These are phyloP conservation scores for Pycnonotus jocosus DNA, from an alignment of 2,113 vertebrate species.

Conservation along the genomic window DNA sequence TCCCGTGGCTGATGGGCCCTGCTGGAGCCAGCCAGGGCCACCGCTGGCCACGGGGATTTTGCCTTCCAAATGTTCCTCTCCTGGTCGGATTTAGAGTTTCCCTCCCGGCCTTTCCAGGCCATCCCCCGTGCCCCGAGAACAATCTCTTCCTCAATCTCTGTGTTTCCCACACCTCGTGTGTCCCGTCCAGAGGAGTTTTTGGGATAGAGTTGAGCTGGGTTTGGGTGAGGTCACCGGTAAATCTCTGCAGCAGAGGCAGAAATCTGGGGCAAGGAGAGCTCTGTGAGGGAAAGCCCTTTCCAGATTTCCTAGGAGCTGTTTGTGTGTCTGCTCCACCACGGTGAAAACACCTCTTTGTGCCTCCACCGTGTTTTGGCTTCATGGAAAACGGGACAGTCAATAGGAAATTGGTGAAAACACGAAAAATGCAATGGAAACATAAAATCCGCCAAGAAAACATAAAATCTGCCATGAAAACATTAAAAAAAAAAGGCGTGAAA, in stretches of 20 bases:
- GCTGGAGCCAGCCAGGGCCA: background rate
- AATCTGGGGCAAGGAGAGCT: background rate
- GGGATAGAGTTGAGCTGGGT: background rate
- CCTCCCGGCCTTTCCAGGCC: background rate
- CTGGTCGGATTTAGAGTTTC: background rate
- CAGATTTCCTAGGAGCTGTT: background rate
- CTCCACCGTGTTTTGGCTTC: background rate
- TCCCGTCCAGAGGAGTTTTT: background rate
- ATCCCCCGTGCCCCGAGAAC: background rate
- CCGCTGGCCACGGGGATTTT: background rate
- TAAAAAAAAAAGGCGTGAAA: background rate
- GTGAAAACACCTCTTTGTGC: fast-evolving
- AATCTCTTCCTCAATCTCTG: background rate
- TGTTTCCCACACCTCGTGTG: fast-evolving
- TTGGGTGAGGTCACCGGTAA: background rate
- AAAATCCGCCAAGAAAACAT: background rate
- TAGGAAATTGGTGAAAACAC: background rate
- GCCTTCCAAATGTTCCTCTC: background rate
- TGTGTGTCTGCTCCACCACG: background rate
- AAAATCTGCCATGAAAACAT: background rate
- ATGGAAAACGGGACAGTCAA: fast-evolving
- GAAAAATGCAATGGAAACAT: background rate
- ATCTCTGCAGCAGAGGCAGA: background rate
- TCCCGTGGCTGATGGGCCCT: background rate
- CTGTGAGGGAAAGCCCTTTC: background rate